Evolutionary conservation across 1,140 invertebrate genomes (phyloP).

Genomic region (Macrocentrus cingulum): DNA sequence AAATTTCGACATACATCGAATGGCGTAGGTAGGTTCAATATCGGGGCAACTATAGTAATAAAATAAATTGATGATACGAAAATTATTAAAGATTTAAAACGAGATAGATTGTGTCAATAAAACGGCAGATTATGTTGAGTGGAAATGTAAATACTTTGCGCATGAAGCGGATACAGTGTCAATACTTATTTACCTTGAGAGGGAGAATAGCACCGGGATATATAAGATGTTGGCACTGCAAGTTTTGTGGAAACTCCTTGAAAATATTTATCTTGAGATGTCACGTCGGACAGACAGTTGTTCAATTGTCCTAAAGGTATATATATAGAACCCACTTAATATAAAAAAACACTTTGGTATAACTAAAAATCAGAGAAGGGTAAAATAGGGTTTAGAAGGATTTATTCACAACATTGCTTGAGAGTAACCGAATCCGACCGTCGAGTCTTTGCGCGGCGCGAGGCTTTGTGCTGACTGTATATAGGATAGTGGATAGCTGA

Average conservation of each 20-base stretch:
- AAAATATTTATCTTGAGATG: slow-evolving; percentile 11
- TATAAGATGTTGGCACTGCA: not conserved
- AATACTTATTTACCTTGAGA: slow-evolving; percentile 1
- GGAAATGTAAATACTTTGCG: slow-evolving; percentile 32
- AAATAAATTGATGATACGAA: not conserved
- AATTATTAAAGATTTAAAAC: slow-evolving; percentile 7
- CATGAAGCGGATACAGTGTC: slow-evolving; percentile 28
- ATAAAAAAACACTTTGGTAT: too few species aligned
- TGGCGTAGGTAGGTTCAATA: too few species aligned
- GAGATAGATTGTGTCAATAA: slow-evolving; percentile 21
- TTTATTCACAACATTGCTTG: too few species aligned
- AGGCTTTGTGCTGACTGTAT: not conserved
- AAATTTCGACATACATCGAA: too few species aligned
- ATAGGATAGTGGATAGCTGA: slow-evolving; percentile 3
- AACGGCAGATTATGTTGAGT: slow-evolving; percentile 28
- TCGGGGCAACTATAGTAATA: not conserved
- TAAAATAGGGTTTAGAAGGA: too few species aligned
- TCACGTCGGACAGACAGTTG: slow-evolving; percentile 13
- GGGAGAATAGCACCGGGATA: not conserved
- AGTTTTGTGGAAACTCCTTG: not conserved
- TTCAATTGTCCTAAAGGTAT: too few species aligned
- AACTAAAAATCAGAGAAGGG: too few species aligned
- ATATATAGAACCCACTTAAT: too few species aligned
- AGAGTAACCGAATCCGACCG: too few species aligned
- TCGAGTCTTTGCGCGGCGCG: too few species aligned